Evolutionary conservation across 2,888 invertebrate species (phyloP), one percentile per base, ranked within the genome.

Genomic region (Matsumyia berberina): DNA sequence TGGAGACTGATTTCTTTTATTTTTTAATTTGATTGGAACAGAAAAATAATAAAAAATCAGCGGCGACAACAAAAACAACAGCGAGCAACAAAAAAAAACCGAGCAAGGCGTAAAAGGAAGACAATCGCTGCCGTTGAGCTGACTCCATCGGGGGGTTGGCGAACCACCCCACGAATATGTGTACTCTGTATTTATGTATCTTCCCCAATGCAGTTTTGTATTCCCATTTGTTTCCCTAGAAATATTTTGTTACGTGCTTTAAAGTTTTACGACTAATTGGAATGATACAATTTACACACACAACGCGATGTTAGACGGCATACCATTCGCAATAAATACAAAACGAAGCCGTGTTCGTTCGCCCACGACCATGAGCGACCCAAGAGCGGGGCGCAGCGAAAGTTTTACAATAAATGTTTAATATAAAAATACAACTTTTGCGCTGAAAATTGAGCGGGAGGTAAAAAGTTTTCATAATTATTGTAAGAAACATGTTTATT

Each of bases 11-110:
- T 83, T 86, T 83, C 81, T 81, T 86, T 86, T 86, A 73, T 78
- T 86, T 86, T 80, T 78, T 86, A 86, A 86, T 86, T 82, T 89
- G 89, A 89, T 89, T 89, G 89, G 88, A 89, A 89, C 66, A 80
- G 74, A 85, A 72, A 80, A 83, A 83, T 64, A 69, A 74, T 69
- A 79, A 74, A 74, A 85, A 53, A 79, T 69, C 58, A 76, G 49
- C 73, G 60, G 53, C 69, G 83, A 83, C 79, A 85, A 85, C 80
- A 76, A 76, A 76, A 80, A 85, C 79, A 83, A 79, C 74, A 70
- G 39, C 73, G 74, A 44, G 35, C 44, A 64, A 55, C 72, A 51
- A 51, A 60, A 73, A 31, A 55, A 31, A 55, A 6, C 37, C 53
- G 51, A 44, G 67, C 85, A 60, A 76, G 80, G 74, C 80, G 74